phyloP scores from a whole-genome alignment of 1,140 invertebrate species.

The Sycophila sp. region DNA sequence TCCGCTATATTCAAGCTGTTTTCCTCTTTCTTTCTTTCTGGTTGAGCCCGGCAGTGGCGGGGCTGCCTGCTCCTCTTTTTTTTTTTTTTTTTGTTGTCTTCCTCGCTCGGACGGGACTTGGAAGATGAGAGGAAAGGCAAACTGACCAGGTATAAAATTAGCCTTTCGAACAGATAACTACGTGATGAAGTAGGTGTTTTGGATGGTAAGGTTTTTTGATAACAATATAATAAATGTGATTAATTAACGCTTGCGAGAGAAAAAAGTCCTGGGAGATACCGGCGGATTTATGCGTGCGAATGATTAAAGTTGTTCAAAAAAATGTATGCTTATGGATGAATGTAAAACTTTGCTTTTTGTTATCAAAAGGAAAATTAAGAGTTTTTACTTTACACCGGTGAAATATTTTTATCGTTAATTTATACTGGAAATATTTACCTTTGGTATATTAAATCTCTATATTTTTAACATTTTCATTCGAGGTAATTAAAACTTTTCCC shows the following conservation, averaged over 20 bases:
- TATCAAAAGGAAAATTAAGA: no score
- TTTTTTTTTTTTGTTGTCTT: background rate
- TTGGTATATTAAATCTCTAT: no score
- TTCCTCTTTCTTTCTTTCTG: background rate
- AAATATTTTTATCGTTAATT: no score
- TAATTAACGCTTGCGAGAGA: constrained; percentile 23
- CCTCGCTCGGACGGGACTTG: background rate
- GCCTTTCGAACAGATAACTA: constrained; percentile 28
- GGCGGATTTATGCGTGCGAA: constrained; percentile 8
- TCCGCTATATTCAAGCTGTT: constrained; percentile 19
- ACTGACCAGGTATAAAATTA: constrained; percentile 26
- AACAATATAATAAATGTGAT: constrained; percentile 30
- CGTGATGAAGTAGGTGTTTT: constrained; percentile 31
- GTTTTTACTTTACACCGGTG: no score
- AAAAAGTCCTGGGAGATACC: background rate
- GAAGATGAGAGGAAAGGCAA: constrained; percentile 14
- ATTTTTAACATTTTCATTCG: no score
- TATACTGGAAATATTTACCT: no score
- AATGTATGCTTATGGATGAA: no score
- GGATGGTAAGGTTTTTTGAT: constrained; percentile 13
- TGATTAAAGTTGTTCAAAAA: background rate
- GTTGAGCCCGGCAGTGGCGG: background rate
- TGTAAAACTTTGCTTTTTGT: no score
- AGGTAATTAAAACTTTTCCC: background rate
- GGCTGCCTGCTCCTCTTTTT: background rate